Base-by-base conservation (phyloP, 2,113 vertebrate species). In the Aegithalos caudatus region DNA sequence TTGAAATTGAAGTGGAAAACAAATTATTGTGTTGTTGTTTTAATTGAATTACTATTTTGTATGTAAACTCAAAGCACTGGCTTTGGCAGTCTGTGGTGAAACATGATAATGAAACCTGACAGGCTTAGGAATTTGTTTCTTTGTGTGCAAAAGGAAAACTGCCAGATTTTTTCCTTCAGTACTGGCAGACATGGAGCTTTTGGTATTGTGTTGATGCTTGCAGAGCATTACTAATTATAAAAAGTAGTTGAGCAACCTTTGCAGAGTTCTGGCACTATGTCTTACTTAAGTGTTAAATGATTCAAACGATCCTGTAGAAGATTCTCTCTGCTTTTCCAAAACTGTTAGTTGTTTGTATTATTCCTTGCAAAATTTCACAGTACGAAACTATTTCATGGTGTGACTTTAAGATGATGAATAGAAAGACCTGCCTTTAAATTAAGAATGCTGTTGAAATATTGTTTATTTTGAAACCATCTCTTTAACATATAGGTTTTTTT, bases 171-270 rank as follows among this genome's bases (percentile, higher is more conserved):
- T 94, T 74, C 58, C 67, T 80, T 64, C 61, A 18, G 12, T 53
- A 23, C 58, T 92, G 82, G 79, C 86, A 92, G 72, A 66, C 60
- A 11, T 44, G 29, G 83, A 81, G 78, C 67, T 91, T 89, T 92
- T 66, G 76, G 21, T 80, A 23, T 87, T 88, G 53, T 93, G 44
- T 64, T 95, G 86, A 33, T 94, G 76, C 80, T 92, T 93, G 25
- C 56, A 37, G 40, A 57, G n/a, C 69, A 66, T 96, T 96, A 54
- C 91, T 97, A 94, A 97, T 96, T 95, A 93, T 77, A 76, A 95
- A 77, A 83, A 96, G 81, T 45, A 31, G 51, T 73, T 57, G 66
- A 93, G 35, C 88, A 86, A 73, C 64, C 72, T 90, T 88, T 79
- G 66, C 71, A 25, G 67, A 66, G 50, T 44, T 88, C 71, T 94